Evolutionary conservation across 2,113 vertebrate species (phyloP), one percentile per base, ranked within the genome.

Genomic region (Chloroceryle aenea): DNA sequence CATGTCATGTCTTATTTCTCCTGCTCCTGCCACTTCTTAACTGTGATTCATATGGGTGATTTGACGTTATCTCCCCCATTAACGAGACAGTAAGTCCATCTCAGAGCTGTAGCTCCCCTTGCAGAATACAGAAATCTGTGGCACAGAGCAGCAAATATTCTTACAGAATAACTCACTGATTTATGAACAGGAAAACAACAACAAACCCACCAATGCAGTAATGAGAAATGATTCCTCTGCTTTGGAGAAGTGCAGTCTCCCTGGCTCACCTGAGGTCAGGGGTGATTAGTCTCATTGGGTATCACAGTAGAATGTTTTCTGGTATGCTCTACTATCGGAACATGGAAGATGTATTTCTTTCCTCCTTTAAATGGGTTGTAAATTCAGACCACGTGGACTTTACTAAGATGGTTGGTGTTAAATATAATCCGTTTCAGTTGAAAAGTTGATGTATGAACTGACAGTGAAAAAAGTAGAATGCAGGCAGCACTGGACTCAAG

Each of bases 381-480:
- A 95, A 89, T 95, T 89, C 73, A 78, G 25, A 78, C 47, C 64
- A 22, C 1, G 2, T 68, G 73, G 80, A 47, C 62, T 84, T 89
- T 22, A 68, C 68, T 63, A 55, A 84, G 86, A n/a, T 80, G 66
- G 73, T 77, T 84, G 30, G 47, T 43, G 52, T 90, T 92, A 89
- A 90, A 90, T 87, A 85, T 72, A 75, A 75, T 77, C 56, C 14
- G 10, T 93, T 90, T 68, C 52, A 58, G 53, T 92, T 84, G 84
- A 85, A 75, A 88, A 89, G 85, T 42, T 84, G 76, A 45, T 81
- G n/a, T 68, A 64, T 93, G 80, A 78, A 94, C 67, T 90, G 83
- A 36, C 85, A 93, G 66, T 72, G 74, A 50, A 79, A 79, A 68
- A 90, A 27, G 52, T 77, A 48, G 52, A 92, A 40, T 62, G 71